Percentiles rank a stretch among this genome's conserved stretches.
phyloP scores from a whole-genome alignment of 2,888 invertebrate genomes.

The Drosophila picticornis region DNA sequence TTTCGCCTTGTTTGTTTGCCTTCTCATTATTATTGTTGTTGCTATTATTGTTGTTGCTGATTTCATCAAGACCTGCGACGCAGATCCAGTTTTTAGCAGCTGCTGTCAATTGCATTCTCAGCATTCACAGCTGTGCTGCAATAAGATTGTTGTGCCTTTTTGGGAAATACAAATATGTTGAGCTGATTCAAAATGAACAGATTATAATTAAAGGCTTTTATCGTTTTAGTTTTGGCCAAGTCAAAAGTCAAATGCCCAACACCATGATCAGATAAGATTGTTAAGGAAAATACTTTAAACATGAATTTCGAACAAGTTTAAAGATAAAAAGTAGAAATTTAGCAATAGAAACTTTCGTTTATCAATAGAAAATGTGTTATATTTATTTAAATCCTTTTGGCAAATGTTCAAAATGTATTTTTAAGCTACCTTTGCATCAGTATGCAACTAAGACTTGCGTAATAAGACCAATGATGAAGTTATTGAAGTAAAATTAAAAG shows the following conservation, averaged over 20 bases:
- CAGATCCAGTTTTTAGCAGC: slow-evolving; percentile 31
- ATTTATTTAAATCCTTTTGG: background rate
- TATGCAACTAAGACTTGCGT: background rate
- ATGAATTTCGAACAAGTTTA: background rate
- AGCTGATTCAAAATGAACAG: background rate
- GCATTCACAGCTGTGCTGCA: slow-evolving; percentile 12
- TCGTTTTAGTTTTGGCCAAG: background rate
- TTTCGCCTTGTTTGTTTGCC: slow-evolving; percentile 72
- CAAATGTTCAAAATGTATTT: background rate
- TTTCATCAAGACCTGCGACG: slow-evolving; percentile 25
- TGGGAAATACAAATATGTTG: background rate
- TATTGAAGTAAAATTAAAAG: background rate
- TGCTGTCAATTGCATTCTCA: slow-evolving; percentile 40
- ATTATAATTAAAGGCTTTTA: background rate
- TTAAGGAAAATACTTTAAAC: background rate
- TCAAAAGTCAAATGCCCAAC: background rate
- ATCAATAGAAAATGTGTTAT: background rate
- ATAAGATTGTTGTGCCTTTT: background rate
- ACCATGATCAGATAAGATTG: background rate
- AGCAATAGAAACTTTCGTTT: background rate
- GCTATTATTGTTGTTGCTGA: slow-evolving; percentile 28
- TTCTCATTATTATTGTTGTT: slow-evolving; percentile 68
- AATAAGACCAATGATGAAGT: background rate
- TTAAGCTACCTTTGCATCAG: background rate
- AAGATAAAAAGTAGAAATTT: background rate